phyloP scores from a whole-genome alignment of 2,888 invertebrate genomes.

The Antitype chi region DNA sequence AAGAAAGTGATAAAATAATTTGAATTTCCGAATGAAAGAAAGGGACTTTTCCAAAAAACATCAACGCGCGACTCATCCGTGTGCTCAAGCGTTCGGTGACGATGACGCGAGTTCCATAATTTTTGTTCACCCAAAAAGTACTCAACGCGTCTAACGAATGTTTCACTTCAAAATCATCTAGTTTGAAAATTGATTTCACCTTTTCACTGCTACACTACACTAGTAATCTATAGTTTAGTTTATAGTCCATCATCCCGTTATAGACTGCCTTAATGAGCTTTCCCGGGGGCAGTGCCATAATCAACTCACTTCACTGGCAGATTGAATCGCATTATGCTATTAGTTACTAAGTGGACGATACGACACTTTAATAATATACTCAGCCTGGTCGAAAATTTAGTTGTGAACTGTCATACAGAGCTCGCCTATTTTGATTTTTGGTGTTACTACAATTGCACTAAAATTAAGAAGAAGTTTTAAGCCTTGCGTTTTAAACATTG shows the following conservation, averaged over 20 bases:
- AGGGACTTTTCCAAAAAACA: too few species aligned
- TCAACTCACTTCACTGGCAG: constrained; percentile 40
- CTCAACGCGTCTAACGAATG: too few species aligned
- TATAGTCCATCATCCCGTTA: background rate
- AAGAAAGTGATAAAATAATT: too few species aligned
- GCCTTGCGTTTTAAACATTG: background rate
- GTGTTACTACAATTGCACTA: background rate
- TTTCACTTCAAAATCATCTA: background rate
- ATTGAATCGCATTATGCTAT: constrained; percentile 38
- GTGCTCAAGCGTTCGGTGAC: too few species aligned
- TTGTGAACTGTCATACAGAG: background rate
- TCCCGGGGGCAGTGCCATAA: constrained; percentile 24
- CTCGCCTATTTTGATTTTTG: background rate
- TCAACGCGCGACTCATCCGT: too few species aligned
- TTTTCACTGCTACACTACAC: background rate
- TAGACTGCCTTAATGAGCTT: constrained; percentile 18
- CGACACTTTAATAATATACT: constrained; percentile 23
- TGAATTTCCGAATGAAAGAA: too few species aligned
- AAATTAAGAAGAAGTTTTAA: background rate
- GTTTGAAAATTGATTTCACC: background rate
- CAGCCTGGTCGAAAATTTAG: background rate
- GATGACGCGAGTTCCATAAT: too few species aligned
- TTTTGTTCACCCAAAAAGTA: too few species aligned
- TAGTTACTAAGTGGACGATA: constrained; percentile 20
- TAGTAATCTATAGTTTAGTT: background rate